Conservation (phyloP, 92 coral and sea anemone genomes). For the Porites divaricata region DNA sequence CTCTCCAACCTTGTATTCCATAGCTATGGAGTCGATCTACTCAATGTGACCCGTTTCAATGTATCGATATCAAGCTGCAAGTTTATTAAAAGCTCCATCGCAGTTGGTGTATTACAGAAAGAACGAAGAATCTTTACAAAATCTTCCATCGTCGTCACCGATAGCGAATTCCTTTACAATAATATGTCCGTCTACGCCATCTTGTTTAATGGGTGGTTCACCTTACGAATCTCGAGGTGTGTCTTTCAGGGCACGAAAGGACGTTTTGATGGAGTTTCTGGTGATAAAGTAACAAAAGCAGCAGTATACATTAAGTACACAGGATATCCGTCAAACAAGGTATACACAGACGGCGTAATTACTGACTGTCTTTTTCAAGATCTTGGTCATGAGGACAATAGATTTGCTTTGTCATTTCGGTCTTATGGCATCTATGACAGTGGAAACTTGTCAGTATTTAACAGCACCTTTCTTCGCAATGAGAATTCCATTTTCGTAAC, state of each 20-base stretch:
- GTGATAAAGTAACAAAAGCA: neutral
- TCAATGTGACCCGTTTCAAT: neutral
- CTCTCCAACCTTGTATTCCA: constrained; percentile 4
- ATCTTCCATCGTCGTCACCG: neutral
- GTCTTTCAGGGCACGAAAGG: constrained; percentile 9
- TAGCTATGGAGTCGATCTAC: neutral
- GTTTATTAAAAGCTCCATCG: neutral
- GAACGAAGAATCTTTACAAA: neutral
- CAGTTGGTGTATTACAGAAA: neutral
- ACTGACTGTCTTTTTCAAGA: neutral
- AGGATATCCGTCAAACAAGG: too few relatives aligned
- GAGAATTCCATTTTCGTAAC: neutral
- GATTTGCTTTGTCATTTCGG: neutral
- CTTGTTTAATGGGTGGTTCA: neutral
- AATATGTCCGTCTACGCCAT: neutral
- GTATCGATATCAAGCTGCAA: neutral
- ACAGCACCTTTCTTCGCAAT: neutral
- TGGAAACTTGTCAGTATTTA: neutral
- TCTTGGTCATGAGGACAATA: neutral
- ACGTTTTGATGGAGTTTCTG: neutral
- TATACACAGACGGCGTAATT: neutral
- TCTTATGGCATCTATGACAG: neutral
- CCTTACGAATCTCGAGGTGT: neutral
- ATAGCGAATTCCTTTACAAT: constrained; percentile 7
- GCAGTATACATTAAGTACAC: neutral